A percentile compares a stretch with the other conserved stretches of the same genome.
These are phyloP conservation scores for Brenthis ino DNA, from an alignment of 2,888 invertebrate genomes.

Conservation along the genomic window DNA sequence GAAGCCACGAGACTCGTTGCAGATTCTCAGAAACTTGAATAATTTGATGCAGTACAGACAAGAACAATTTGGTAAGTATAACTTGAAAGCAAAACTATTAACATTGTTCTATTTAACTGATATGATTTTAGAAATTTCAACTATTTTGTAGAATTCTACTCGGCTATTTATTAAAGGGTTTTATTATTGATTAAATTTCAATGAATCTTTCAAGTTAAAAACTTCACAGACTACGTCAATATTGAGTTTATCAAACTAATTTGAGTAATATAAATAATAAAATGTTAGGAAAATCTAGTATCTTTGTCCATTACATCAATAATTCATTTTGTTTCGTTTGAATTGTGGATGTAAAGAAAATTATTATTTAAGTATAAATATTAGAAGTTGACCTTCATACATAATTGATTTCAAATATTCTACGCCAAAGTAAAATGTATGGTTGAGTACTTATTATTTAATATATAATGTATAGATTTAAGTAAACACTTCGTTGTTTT, in stretches of 20 bases:
- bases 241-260: not conserved
- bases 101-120: not conserved
- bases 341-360: no score
- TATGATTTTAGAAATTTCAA: not conserved
- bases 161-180: not conserved
- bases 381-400: no score
- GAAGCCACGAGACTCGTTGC: slow-evolving; percentile 69
- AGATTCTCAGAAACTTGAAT: slow-evolving; percentile 70
- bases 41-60: slow-evolving; percentile 68
- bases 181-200: not conserved
- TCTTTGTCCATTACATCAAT: not conserved
- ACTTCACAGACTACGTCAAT: not conserved
- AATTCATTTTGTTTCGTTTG: not conserved
- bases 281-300: not conserved
- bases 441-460: no score
- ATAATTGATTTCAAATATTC: no score
- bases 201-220: slow-evolving; percentile 1
- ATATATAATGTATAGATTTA: no score
- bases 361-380: no score
- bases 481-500: no score
- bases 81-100: slow-evolving; percentile 4
- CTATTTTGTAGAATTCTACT: no score
- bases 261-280: not conserved
- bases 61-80: slow-evolving; percentile 65
- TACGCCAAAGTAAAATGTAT: no score